Evolutionary conservation across 2,113 vertebrate species (phyloP).

Genomic region (Melanotaenia duboulayi): DNA sequence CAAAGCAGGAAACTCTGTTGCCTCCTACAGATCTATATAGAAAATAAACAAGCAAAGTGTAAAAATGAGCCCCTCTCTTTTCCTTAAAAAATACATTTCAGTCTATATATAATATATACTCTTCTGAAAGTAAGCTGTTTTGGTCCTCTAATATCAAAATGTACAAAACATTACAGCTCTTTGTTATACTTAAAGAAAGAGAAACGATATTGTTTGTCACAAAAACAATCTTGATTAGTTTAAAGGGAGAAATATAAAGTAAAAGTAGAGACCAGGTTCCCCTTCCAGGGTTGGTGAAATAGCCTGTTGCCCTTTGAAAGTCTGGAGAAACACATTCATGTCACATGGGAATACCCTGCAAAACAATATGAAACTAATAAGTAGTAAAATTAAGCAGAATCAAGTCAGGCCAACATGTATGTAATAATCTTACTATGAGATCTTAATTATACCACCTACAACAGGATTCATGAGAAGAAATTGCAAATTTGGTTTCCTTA

Average conservation of each 20-base stretch:
- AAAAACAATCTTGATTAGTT: slow-evolving; percentile 70
- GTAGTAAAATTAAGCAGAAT: slow-evolving; percentile 6
- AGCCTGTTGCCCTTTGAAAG: slow-evolving; percentile 25
- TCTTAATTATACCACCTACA: slow-evolving; percentile 1
- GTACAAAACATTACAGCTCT: slow-evolving; percentile 78
- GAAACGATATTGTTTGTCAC: slow-evolving; percentile 63
- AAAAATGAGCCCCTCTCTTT: slow-evolving; percentile 66
- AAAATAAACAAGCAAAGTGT: slow-evolving; percentile 69
- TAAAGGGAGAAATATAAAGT: slow-evolving; percentile 12
- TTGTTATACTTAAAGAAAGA: slow-evolving; percentile 66
- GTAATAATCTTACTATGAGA: not conserved
- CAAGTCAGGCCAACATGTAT: not conserved
- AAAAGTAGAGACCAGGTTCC: slow-evolving; percentile 23
- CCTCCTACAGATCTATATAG: slow-evolving; percentile 56
- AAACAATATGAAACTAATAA: not conserved
- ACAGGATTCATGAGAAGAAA: slow-evolving; percentile 13
- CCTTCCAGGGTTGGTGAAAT: slow-evolving; percentile 26
- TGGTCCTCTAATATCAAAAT: slow-evolving; percentile 85
- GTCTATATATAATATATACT: slow-evolving; percentile 75
- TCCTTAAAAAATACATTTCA: slow-evolving; percentile 74
- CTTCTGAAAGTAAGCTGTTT: slow-evolving; percentile 76
- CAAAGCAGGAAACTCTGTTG: slow-evolving; percentile 53
- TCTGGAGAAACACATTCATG: slow-evolving; percentile 33
- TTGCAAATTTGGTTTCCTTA: slow-evolving; percentile 18
- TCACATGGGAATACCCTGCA: slow-evolving; percentile 35